Evolutionary conservation across 1,140 invertebrate genomes (phyloP).

Genomic region (Delia radicum): DNA sequence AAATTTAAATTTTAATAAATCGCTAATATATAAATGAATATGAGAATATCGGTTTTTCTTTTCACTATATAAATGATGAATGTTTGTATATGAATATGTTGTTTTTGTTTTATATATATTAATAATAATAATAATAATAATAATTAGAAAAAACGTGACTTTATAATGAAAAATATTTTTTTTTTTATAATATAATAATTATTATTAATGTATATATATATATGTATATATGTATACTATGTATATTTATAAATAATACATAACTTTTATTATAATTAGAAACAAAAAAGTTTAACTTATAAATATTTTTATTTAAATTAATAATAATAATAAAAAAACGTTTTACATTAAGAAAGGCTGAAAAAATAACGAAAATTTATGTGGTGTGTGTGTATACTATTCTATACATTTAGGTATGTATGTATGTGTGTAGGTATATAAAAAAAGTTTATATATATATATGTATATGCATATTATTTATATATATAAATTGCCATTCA

Average conservation of each 20-base stretch:
- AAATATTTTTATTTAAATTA: neutral
- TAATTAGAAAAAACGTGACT: neutral
- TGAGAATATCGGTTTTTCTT: constrained; percentile 4
- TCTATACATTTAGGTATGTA: neutral
- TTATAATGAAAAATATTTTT: neutral
- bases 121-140: neutral
- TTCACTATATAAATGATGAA: constrained; percentile 2
- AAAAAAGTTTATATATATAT: neutral
- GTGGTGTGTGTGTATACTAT: neutral
- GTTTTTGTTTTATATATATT: neutral
- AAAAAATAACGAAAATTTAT: neutral
- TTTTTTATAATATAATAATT: neutral
- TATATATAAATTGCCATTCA: neutral
- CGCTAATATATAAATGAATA: constrained; percentile 2
- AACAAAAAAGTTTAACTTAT: neutral
- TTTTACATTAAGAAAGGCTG: neutral
- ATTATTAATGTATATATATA: neutral
- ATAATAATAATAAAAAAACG: neutral
- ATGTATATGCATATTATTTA: too few relatives aligned
- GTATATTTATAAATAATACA: constrained; percentile 2
- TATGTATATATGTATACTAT: neutral
- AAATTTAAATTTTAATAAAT: neutral
- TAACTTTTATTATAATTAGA: neutral
- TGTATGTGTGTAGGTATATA: neutral
- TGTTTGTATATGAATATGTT: constrained; percentile 2